Evolutionary conservation across 2,113 vertebrate species (phyloP), one percentile per base, ranked within the genome.

Genomic region (Chlamydotis undulata): DNA sequence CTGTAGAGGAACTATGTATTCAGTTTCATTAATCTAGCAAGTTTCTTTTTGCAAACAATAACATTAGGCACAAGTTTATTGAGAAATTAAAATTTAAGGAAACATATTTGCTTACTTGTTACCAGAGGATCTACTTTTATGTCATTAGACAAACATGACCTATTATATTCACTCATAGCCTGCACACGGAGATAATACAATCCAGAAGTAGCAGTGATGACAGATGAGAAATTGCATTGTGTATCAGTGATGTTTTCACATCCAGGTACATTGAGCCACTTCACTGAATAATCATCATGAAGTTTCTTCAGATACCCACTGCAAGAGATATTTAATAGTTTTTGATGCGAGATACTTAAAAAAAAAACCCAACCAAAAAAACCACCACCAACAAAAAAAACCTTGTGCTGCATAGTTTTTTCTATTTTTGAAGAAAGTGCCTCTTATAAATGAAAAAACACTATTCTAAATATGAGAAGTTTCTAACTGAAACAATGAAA

Each of bases 81-180:
- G 56, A 75, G 43, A 76, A 61, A 31, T 0, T 0, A 64, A 41
- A 28, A 37, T 4, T 8, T 16, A 63, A 75, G 13, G 43, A 61
- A 56, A 75, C 12, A 6, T 10, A 26, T 10, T 47, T 45, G 43
- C 97, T 97, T 93, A 98, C 98, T 93, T 70, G 76, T 83, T 57
- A 8, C 5, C 19, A 79, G 82, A 35, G 88, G 82, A 33, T 96
- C 49, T 28, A 98, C n/a, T 59, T 19, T 19, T 47, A 92, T 37
- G 49, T 97, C 98, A 15, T 83, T 11, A 68, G 97, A 98, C 55
- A 97, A 83, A 26, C 96, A 95, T 12, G 98, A 96, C 19, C n/a
- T 91, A 68, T 45, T 87, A 68, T 90, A 80, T 11, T 86, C 95
- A 22, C 10, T 10, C 33, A 94, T 39, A 28, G 98, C 96, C 53